Evolutionary conservation across 2,113 vertebrate species (phyloP), one percentile per base, ranked within the genome.

Genomic region (Pedetes capensis): DNA sequence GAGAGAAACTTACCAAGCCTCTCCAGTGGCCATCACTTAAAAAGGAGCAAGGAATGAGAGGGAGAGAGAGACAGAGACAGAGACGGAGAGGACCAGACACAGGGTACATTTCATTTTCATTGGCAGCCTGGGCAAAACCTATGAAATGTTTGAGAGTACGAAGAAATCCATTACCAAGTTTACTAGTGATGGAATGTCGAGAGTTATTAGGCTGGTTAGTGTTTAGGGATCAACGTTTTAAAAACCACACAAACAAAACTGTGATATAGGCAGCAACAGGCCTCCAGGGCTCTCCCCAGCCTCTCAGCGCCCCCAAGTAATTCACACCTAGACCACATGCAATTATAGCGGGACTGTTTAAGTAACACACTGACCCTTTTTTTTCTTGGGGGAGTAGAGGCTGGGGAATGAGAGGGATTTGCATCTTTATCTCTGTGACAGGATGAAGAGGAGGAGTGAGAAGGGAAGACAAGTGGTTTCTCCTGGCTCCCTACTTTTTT

Each of bases 1-100:
- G 97, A 97, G 92, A 86, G 69, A 93, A 97, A 95, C 91, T 76
- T 96, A 96, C 96, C 96, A 96, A 96, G 95, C 72, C 64, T 94
- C 95, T 98, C 92, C 92, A 93, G 89, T 93, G 95, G 93, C 87
- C 95, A 64, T 76, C 97, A 42, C 96, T 82, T 94, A 75, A 97
- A 94, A 95, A 95, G 32, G 95, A 88, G 86, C 8, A 83, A 74
- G n/a, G n/a, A n/a, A n/a, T n/a, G 34, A 93, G 37, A 39, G 3
- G 71, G 87, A 83, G 18, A 87, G 93, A 78, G 63, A 91, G 49
- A 95, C 32, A 75, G 3, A 71, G 83, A 80, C 27, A 82, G 95
- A 79, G 53, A 0, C 1, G 9, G 32, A 68, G 64, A 75, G 37
- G 63, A 27, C 14, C 9, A 61, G 59, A 79, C 6, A 9, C 42